Percentiles rank a stretch among this genome's conserved stretches.
These are phyloP conservation scores for Taenaris catops DNA, from an alignment of 2,888 invertebrate genomes.

Conservation along the genomic window DNA sequence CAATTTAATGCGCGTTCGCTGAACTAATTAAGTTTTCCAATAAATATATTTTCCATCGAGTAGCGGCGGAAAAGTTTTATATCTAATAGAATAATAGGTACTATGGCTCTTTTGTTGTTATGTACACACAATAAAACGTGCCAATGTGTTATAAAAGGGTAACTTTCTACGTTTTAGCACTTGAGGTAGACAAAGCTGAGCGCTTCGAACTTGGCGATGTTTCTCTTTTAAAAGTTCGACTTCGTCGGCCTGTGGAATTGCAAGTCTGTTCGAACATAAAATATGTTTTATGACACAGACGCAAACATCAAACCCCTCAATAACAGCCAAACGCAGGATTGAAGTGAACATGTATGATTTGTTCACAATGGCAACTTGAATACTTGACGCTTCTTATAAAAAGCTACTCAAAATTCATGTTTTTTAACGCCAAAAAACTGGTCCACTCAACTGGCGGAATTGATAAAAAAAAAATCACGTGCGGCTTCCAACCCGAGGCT, in stretches of 20 bases:
- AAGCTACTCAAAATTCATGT: conserved; percentile 14
- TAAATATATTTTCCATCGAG: conserved; percentile 5
- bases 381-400: conserved; percentile 10
- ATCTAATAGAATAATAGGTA: background rate
- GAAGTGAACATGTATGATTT: conserved; percentile 41
- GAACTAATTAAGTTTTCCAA: conserved; percentile 24
- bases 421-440: conserved; percentile 20
- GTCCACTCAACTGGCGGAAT: conserved; percentile 19
- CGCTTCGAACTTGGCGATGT: conserved; percentile 51
- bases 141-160: conserved; percentile 12
- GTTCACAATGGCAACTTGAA: conserved; percentile 36
- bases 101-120: conserved; percentile 2
- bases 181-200: conserved; percentile 50
- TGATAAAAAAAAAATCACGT: conserved; percentile 42
- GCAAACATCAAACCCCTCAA: conserved; percentile 66
- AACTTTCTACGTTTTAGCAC: conserved; percentile 63
- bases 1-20: conserved; percentile 33
- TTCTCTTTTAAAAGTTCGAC: conserved; percentile 61
- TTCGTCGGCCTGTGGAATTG: conserved; percentile 51
- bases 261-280: conserved; percentile 60
- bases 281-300: conserved; percentile 66
- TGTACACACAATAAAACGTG: conserved; percentile 8
- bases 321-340: conserved; percentile 58
- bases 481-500: conserved; percentile 30
- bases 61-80: conserved; percentile 2